phyloP scores from a whole-genome alignment of 1,140 invertebrate species.

The Neotoxoptera formosana region DNA sequence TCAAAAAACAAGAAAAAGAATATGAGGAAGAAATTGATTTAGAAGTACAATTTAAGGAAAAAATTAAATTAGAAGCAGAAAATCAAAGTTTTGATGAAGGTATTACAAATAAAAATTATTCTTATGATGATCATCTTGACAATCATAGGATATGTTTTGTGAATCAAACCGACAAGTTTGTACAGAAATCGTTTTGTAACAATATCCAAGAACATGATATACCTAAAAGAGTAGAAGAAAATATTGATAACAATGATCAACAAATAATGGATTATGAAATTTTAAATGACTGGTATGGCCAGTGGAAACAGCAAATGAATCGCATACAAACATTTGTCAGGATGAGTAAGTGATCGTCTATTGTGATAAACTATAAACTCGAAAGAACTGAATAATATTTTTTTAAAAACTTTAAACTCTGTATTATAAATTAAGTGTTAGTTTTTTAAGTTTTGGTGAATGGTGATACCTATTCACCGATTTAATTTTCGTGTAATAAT shows the following conservation, averaged over 20 bases:
- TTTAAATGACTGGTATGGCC: conserved; percentile 20
- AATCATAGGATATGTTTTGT: neutral
- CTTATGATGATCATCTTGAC: neutral
- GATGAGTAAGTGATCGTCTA: conserved; percentile 7
- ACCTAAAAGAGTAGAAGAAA: neutral
- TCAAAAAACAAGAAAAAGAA: too few relatives aligned
- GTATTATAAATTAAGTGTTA: neutral
- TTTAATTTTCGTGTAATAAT: neutral
- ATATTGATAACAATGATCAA: neutral
- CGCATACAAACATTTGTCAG: conserved; percentile 28
- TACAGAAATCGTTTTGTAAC: neutral
- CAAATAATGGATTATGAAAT: conserved; percentile 28
- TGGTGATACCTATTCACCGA: neutral
- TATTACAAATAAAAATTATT: neutral
- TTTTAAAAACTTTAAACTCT: neutral
- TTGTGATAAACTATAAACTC: neutral
- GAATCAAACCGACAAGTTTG: neutral
- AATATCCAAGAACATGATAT: neutral
- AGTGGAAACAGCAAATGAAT: conserved; percentile 41
- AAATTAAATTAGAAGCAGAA: neutral
- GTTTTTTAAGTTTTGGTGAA: neutral
- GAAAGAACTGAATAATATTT: neutral
- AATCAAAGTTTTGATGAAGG: neutral
- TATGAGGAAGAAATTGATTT: neutral
- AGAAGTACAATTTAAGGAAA: neutral